Conservation (phyloP, 35 echinoderm and acorn worm species). For the Holothuria glaberrima region DNA sequence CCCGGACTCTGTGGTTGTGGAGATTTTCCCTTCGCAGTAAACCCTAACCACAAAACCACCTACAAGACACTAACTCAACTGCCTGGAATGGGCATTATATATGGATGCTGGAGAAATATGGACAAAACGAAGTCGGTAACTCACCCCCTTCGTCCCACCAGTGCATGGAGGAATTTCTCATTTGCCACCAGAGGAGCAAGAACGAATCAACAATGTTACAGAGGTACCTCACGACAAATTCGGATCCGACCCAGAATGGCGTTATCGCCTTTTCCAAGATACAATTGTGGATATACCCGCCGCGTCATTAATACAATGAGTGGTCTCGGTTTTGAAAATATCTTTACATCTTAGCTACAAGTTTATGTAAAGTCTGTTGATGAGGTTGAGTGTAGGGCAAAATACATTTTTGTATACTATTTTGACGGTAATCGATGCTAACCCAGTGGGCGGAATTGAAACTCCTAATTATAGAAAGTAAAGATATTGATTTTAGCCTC, state of each 20-base stretch:
- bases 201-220: background rate
- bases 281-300: constrained; percentile 17
- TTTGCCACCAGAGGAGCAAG: background rate
- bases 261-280: constrained; percentile 22
- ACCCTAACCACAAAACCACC: background rate
- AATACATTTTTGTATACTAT: no score
- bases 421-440: no score
- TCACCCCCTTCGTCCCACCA: background rate
- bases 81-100: no score
- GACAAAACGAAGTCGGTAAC: background rate
- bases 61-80: background rate
- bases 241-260: constrained; percentile 10
- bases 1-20: no score
- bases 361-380: no score
- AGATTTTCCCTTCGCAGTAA: constrained; percentile 3
- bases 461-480: no score
- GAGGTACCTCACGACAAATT: background rate
- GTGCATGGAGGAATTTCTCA: constrained; percentile 20
- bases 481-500: no score
- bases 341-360: no score
- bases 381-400: no score
- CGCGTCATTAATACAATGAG: no score
- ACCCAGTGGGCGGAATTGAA: no score
- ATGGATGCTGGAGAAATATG: constrained; percentile 25
- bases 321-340: no score